Conservation (phyloP, 2,113 vertebrate species). For the Calyptommatus sinebrachiatus region DNA sequence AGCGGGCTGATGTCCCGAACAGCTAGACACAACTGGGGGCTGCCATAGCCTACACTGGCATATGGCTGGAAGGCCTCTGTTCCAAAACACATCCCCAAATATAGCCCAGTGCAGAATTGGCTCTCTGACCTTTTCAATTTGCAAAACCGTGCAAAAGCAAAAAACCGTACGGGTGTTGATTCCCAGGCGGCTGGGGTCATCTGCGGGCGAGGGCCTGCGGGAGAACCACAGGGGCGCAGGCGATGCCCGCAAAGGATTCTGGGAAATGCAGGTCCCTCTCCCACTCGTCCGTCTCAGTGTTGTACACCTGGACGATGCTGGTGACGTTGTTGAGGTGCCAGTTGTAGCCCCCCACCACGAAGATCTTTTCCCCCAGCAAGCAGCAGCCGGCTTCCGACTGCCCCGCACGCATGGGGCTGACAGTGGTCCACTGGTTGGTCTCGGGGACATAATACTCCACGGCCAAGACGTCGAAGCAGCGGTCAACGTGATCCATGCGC, state of each 20-base stretch:
- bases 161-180: no score
- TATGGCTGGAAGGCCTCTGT: no score
- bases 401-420: slow-evolving; percentile 90
- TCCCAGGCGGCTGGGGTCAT: slow-evolving; percentile 40
- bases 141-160: no score
- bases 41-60: no score
- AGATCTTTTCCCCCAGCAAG: slow-evolving; percentile 87
- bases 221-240: slow-evolving; percentile 83
- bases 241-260: slow-evolving; percentile 90
- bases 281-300: slow-evolving; percentile 92
- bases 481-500: slow-evolving; percentile 95
- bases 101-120: neutral
- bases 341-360: slow-evolving; percentile 92
- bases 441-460: slow-evolving; percentile 92
- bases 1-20: slow-evolving; percentile 8
- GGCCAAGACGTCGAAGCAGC: slow-evolving; percentile 90
- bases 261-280: slow-evolving; percentile 97
- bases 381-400: slow-evolving; percentile 96
- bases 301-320: slow-evolving; percentile 95
- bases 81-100: no score
- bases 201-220: slow-evolving; percentile 78
- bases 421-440: slow-evolving; percentile 90
- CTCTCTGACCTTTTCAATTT: no score
- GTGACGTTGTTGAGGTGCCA: slow-evolving; percentile 98
- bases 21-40: no score